Evolutionary conservation across 2,888 invertebrate genomes (phyloP).

Genomic region (Chaitophorus viminalis): DNA sequence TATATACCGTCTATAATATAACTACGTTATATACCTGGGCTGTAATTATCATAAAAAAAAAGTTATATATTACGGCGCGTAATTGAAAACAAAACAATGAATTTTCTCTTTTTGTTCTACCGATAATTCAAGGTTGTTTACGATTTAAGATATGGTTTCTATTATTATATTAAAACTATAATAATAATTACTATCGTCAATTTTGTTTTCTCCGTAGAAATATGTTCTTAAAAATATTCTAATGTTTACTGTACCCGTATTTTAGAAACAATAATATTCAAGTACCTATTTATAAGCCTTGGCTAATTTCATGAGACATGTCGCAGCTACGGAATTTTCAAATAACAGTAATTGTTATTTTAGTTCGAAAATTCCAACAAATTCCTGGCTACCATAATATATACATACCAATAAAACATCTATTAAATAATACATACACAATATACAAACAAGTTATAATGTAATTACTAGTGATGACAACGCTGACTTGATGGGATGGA

Average conservation of each 20-base stretch:
- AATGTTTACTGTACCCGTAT: background rate
- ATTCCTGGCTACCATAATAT: background rate
- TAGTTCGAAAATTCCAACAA: background rate
- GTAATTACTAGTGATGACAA: background rate
- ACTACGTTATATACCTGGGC: background rate
- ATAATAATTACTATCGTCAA: background rate
- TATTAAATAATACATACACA: background rate
- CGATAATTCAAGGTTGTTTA: background rate
- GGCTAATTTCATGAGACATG: too few species aligned
- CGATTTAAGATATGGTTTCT: background rate
- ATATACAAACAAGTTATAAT: too few species aligned
- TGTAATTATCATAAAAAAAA: constrained; percentile 28
- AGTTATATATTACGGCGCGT: background rate
- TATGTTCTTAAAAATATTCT: background rate
- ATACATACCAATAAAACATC: background rate
- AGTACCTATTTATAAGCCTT: too few species aligned
- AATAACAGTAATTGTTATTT: background rate
- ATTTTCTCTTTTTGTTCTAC: constrained; percentile 8
- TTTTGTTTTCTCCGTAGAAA: background rate
- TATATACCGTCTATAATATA: background rate
- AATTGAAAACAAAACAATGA: constrained; percentile 16
- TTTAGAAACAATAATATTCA: background rate
- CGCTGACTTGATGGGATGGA: background rate
- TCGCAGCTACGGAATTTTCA: background rate
- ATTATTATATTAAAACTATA: background rate